phyloP scores from a whole-genome alignment of 2,888 invertebrate species.

The Sarcophaga carnaria region DNA sequence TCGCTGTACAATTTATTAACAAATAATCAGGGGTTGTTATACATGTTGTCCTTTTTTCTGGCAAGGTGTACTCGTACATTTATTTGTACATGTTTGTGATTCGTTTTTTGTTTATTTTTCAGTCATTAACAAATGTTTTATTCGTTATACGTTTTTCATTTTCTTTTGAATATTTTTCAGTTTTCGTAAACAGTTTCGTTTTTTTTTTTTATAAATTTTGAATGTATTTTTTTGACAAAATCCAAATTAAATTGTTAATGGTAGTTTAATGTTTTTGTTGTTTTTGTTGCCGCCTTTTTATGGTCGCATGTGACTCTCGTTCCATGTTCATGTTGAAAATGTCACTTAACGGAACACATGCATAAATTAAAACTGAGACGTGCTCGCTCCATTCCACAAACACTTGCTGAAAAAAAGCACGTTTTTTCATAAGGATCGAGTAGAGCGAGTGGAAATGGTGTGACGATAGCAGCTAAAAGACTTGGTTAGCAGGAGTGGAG shows the following conservation, averaged over 20 bases:
- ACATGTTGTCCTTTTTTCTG: constrained; percentile 13
- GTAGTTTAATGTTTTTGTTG: too few relatives aligned
- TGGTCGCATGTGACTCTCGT: constrained; percentile 39
- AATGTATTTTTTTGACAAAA: neutral
- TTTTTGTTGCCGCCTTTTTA: neutral
- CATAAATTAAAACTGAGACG: constrained; percentile 45
- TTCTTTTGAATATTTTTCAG: too few relatives aligned
- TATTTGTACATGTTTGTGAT: too few relatives aligned
- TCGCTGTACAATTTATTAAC: too few relatives aligned
- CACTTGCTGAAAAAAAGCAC: constrained; percentile 14
- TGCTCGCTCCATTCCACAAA: neutral
- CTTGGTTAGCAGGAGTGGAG: neutral
- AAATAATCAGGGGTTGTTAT: constrained; percentile 3
- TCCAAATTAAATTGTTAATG: too few relatives aligned
- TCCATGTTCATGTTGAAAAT: constrained; percentile 64
- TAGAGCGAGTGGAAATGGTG: neutral
- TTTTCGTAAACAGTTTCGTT: too few relatives aligned
- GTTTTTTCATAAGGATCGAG: constrained; percentile 26
- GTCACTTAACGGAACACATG: constrained; percentile 62
- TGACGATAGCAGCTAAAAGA: constrained; percentile 2
- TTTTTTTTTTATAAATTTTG: neutral
- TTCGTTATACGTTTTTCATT: too few relatives aligned
- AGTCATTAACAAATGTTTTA: too few relatives aligned
- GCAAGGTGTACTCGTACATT: too few relatives aligned
- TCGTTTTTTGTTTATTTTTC: neutral